Base-by-base conservation (phyloP, 1,140 invertebrate genomes). In the Drosophila asahinai region DNA sequence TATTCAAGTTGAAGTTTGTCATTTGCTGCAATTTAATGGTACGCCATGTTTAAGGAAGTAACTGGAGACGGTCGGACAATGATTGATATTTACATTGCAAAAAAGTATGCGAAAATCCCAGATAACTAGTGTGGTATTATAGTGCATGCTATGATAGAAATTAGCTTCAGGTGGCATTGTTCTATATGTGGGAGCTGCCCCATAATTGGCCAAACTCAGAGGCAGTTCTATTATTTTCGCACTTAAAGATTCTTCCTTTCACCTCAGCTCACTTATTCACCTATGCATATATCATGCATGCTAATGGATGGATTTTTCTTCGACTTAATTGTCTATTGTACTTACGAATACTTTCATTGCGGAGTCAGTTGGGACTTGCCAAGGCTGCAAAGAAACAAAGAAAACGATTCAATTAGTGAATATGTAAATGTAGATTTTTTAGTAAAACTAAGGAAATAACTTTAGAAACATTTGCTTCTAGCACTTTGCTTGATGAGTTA, bases 321-420 rank as follows among this genome's bases (percentile, higher is more conserved):
- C 4, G 7, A 27, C 36, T 33, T 42, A 33, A 40, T 17, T 33
- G 27, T 40, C 45, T 54, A 67, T 70, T 79, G 51, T 91, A 91
- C 90, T 91, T 90, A 91, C 90, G 71, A 91, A 91, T 83, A 91
- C 77, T 91, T 91, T 91, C 90, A 91, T 91, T 74, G 71, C 91
- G 81, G 75, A 80, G 73, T 84, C 74, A 71, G 62, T 75, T 80
- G 67, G 65, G 57, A 59, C 54, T 84, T 72, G 81, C 79, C 78
- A 84, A 82, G 82, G 86, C 86, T 90, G 82, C 59, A 90, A 90
- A 66, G 58, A 84, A 72, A 89, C 61, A 84, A 67, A 54, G 38
- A 77, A 77, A 57, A 76, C 61, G 36, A 43, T 47, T 48, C 40
- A 60, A 47, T 66, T 72, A 66, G n/a, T 27, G 51, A 38, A 38